Conservation (phyloP, 2,113 vertebrate genomes). For the Stegostoma tigrinum region DNA sequence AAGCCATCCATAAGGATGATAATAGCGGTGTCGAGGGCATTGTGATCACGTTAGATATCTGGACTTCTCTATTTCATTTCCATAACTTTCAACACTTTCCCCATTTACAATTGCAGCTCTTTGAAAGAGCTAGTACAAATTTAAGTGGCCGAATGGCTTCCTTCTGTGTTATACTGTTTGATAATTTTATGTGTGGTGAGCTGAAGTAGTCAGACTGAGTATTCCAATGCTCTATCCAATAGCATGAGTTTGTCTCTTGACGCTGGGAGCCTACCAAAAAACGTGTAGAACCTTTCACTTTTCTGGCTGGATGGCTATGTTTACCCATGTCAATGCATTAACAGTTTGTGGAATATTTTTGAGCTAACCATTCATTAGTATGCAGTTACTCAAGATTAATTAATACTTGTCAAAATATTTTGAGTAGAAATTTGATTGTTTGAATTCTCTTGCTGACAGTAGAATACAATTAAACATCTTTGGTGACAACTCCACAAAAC, state of each 20-base stretch:
- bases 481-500: background rate
- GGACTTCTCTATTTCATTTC: background rate
- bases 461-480: background rate
- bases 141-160: background rate
- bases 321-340: background rate
- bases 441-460: background rate
- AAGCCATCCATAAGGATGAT: no score
- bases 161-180: background rate
- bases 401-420: slow-evolving; percentile 16
- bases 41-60: background rate
- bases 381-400: background rate
- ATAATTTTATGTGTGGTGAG: background rate
- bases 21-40: no score
- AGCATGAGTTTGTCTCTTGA: background rate
- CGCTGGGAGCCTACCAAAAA: background rate
- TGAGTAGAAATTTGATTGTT: background rate
- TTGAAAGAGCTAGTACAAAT: background rate
- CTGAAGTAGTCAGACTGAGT: background rate
- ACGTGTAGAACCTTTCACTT: background rate
- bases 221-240: background rate
- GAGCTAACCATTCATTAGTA: slow-evolving; percentile 11
- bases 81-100: background rate
- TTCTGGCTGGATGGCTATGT: background rate
- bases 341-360: background rate
- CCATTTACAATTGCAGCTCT: background rate